Evolutionary conservation across 2,113 vertebrate genomes (phyloP).

Genomic region (Pituophis catenifer): DNA sequence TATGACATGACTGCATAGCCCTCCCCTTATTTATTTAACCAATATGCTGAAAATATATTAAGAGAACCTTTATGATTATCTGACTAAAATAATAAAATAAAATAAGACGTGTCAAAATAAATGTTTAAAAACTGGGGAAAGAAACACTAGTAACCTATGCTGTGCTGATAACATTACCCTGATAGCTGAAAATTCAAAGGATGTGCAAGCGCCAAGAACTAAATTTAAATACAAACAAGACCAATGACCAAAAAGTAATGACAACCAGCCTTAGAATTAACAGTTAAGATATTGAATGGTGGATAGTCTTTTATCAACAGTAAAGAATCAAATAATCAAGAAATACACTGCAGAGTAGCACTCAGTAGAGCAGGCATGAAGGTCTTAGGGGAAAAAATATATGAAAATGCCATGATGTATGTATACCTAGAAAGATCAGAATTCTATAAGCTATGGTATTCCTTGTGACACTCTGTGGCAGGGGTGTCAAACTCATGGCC

Average conservation of each 20-base stretch:
- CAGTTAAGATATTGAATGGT: neutral
- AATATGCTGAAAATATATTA: neutral
- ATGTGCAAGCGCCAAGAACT: neutral
- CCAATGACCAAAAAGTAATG: neutral
- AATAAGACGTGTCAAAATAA: neutral
- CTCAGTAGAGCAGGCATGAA: neutral
- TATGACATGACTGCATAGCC: neutral
- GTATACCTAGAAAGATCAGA: neutral
- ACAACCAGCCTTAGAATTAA: neutral
- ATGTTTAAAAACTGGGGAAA: neutral
- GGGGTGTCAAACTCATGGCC: no score
- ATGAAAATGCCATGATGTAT: neutral
- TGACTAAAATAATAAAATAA: no score
- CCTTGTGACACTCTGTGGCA: neutral
- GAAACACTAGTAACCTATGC: neutral
- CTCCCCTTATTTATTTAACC: neutral
- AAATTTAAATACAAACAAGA: neutral
- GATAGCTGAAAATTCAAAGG: neutral
- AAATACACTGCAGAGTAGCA: neutral
- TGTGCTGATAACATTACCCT: neutral
- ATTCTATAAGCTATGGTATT: neutral
- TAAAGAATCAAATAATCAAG: neutral
- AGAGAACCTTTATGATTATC: neutral
- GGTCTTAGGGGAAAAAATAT: neutral
- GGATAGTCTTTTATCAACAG: neutral